These are phyloP conservation scores for Habroteleia sp. DNA, from an alignment of 2,888 invertebrate species.

Conservation along the genomic window DNA sequence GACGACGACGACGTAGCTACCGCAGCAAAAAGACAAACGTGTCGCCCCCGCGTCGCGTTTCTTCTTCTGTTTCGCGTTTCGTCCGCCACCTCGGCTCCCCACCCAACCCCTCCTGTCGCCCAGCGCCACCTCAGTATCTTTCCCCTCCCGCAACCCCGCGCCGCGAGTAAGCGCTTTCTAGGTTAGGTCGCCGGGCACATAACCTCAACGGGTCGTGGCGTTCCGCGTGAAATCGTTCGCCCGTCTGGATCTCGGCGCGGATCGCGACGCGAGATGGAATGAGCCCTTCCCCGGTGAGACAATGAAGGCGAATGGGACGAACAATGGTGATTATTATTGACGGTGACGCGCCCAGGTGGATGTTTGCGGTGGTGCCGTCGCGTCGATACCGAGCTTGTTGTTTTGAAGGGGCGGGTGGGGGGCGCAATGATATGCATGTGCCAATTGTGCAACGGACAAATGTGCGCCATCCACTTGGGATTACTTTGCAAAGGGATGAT, in stretches of 20 bases:
- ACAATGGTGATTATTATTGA: constrained; percentile 77
- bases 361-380: constrained; percentile 40
- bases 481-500: background rate
- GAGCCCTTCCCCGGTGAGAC: constrained; percentile 74
- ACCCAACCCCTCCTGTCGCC: constrained; percentile 60
- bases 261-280: constrained; percentile 73
- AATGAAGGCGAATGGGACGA: constrained; percentile 81
- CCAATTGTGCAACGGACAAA: constrained; percentile 21
- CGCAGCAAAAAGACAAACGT: constrained; percentile 30
- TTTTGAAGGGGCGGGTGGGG: constrained; percentile 31
- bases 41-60: constrained; percentile 38
- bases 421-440: constrained; percentile 24
- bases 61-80: constrained; percentile 30
- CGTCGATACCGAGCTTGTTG: constrained; percentile 57
- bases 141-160: constrained; percentile 12
- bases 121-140: background rate
- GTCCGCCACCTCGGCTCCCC: constrained; percentile 39
- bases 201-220: constrained; percentile 70
- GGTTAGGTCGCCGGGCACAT: constrained; percentile 80
- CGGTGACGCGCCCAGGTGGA: constrained; percentile 39
- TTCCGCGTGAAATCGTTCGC: constrained; percentile 58
- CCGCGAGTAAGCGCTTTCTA: constrained; percentile 65
- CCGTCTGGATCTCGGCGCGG: constrained; percentile 58
- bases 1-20: constrained; percentile 36
- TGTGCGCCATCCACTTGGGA: background rate